phyloP scores from a whole-genome alignment of 2,797 vertebrate species.

The Acanthis flammea region DNA sequence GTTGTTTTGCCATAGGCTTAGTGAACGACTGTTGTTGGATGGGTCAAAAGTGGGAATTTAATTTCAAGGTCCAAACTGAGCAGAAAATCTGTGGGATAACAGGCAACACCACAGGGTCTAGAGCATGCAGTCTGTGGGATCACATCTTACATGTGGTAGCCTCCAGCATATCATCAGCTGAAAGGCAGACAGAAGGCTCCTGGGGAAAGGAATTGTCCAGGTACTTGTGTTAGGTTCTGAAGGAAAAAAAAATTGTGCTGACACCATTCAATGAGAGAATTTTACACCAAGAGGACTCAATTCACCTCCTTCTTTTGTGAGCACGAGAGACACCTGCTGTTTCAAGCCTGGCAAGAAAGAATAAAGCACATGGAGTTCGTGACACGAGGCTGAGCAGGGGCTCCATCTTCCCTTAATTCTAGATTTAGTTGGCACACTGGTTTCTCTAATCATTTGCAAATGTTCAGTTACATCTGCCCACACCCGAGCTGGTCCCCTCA shows the following conservation, averaged over 20 bases:
- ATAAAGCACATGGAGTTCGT: not conserved
- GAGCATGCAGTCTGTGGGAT: not conserved
- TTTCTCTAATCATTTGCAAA: conserved; percentile 43
- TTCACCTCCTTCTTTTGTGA: not conserved
- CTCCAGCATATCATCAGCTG: not conserved
- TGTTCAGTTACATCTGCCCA: conserved; percentile 5
- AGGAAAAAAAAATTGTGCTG: not conserved
- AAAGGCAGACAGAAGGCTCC: not conserved
- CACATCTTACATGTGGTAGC: fast-evolving
- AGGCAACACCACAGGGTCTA: not conserved
- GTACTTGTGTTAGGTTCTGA: not conserved
- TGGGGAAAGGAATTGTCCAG: not conserved
- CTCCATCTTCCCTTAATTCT: not conserved
- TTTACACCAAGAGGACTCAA: not conserved
- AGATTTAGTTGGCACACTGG: not conserved
- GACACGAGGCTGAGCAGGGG: not conserved
- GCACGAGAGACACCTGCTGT: not conserved
- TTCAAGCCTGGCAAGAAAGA: conserved; percentile 20
- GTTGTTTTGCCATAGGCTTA: not conserved
- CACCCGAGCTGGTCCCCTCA: not conserved
- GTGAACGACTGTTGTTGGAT: not conserved
- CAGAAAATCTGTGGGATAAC: not conserved
- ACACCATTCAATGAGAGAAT: not conserved
- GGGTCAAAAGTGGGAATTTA: not conserved
- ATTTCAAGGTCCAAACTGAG: not conserved